phyloP scores from a whole-genome alignment of 2,888 invertebrate species.

The Beris chalybata region DNA sequence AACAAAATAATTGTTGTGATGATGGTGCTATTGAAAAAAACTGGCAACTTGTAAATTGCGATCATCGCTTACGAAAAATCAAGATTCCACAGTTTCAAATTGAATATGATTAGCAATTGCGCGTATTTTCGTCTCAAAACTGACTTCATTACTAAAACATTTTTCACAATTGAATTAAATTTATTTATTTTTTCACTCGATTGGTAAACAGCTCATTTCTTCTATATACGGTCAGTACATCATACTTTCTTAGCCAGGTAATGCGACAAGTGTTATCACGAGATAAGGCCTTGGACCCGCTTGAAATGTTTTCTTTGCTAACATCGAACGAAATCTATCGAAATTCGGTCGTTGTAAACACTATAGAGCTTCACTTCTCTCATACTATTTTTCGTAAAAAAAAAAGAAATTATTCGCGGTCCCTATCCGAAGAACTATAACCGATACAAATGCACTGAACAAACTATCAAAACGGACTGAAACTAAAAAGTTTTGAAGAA shows the following conservation, averaged over 20 bases:
- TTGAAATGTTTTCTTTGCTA: constrained; percentile 2
- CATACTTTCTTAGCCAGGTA: constrained; percentile 5
- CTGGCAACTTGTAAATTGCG: no score
- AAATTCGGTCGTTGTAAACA: background rate
- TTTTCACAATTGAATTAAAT: constrained; percentile 20
- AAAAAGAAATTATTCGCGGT: background rate
- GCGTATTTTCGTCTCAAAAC: constrained; percentile 21
- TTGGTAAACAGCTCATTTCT: background rate
- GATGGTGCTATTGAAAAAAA: background rate
- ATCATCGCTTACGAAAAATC: no score
- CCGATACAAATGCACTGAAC: constrained; percentile 8
- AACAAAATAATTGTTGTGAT: background rate
- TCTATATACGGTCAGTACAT: background rate
- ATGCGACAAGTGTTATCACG: constrained; percentile 17
- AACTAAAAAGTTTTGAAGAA: constrained; percentile 10
- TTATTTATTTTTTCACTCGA: constrained; percentile 9
- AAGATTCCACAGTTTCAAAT: constrained; percentile 16
- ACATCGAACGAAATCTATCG: constrained; percentile 9
- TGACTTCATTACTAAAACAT: constrained; percentile 30
- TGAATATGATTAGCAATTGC: constrained; percentile 20
- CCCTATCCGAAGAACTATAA: background rate
- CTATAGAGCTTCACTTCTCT: no score
- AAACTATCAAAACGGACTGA: constrained; percentile 19
- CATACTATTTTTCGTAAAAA: no score
- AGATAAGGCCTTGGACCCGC: constrained; percentile 26